Evolutionary conservation across 2,113 vertebrate species (phyloP).

Genomic region (Phalacrocorax aristotelis): DNA sequence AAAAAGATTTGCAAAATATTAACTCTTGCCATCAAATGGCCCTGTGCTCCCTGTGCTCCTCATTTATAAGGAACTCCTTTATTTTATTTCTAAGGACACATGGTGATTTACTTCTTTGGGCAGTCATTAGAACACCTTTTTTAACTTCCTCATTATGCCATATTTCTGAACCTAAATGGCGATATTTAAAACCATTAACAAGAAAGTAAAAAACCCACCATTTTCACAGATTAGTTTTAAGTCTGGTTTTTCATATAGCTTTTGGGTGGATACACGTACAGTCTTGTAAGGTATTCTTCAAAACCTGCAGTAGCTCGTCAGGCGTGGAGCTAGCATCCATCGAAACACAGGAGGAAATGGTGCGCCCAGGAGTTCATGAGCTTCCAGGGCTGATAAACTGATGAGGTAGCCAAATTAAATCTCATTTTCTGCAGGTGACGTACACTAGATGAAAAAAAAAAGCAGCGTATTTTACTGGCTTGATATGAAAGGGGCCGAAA

Average conservation of each 20-base stretch:
- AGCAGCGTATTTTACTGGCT: not conserved
- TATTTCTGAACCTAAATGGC: not conserved
- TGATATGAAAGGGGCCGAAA: not conserved
- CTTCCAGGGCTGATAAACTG: not conserved
- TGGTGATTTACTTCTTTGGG: not conserved
- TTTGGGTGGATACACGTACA: not conserved
- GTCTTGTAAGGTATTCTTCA: not conserved
- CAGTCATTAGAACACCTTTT: not conserved
- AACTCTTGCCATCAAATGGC: not conserved
- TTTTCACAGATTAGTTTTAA: not conserved
- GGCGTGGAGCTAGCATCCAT: not conserved
- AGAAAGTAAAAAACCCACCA: not conserved
- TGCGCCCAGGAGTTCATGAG: not conserved
- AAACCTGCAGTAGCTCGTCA: not conserved
- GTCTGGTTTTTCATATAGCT: accelerated
- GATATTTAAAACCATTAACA: not conserved
- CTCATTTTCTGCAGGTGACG: not conserved
- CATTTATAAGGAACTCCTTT: not conserved
- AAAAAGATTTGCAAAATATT: not conserved
- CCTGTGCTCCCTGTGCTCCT: not conserved
- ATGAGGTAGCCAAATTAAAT: not conserved
- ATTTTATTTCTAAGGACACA: not conserved
- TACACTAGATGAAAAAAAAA: not conserved
- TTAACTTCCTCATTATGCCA: not conserved
- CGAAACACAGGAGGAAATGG: not conserved